phyloP scores from a whole-genome alignment of 2,797 vertebrate species.

The Sebastes alutus region DNA sequence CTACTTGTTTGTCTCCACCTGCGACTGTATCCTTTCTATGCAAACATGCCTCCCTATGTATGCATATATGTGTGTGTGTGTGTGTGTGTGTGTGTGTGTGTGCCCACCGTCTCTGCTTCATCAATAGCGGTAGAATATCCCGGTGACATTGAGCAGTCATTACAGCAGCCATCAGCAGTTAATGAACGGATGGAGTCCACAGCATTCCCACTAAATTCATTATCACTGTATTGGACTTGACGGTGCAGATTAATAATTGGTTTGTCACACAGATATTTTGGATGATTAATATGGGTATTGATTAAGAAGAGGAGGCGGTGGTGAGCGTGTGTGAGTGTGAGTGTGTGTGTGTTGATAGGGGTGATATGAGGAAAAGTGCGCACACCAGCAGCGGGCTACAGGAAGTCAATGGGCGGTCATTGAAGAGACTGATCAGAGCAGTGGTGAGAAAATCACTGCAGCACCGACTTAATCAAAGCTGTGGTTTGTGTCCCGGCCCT shows the following conservation, averaged over 20 bases:
- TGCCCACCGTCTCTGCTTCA: slow-evolving; percentile 11
- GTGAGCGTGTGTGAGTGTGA: slow-evolving; percentile 9
- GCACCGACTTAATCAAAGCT: slow-evolving; percentile 76
- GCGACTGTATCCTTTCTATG: not conserved
- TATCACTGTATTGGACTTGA: slow-evolving; percentile 86
- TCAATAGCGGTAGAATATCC: slow-evolving; percentile 80
- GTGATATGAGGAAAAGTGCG: slow-evolving; percentile 71
- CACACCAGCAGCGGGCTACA: slow-evolving; percentile 69
- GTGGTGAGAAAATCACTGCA: slow-evolving; percentile 62
- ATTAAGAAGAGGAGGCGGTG: slow-evolving; percentile 72
- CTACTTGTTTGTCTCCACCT: slow-evolving; percentile 1
- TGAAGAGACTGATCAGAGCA: slow-evolving; percentile 63
- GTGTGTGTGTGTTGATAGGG: slow-evolving; percentile 8
- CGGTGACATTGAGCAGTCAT: slow-evolving; percentile 86
- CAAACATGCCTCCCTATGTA: not conserved
- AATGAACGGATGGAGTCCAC: slow-evolving; percentile 88
- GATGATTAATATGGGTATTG: slow-evolving; percentile 89
- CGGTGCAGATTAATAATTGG: slow-evolving; percentile 88
- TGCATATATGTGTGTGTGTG: not conserved
- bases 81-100: not conserved
- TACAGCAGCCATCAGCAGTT: slow-evolving; percentile 86
- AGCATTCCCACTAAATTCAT: slow-evolving; percentile 88
- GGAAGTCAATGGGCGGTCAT: slow-evolving; percentile 75
- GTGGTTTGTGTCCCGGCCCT: slow-evolving; percentile 34
- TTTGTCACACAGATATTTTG: slow-evolving; percentile 85